A percentile compares a stretch with the other conserved stretches of the same genome.
Evolutionary conservation across 2,797 vertebrate genomes (phyloP).

Genomic region (Myotis daubentonii): DNA sequence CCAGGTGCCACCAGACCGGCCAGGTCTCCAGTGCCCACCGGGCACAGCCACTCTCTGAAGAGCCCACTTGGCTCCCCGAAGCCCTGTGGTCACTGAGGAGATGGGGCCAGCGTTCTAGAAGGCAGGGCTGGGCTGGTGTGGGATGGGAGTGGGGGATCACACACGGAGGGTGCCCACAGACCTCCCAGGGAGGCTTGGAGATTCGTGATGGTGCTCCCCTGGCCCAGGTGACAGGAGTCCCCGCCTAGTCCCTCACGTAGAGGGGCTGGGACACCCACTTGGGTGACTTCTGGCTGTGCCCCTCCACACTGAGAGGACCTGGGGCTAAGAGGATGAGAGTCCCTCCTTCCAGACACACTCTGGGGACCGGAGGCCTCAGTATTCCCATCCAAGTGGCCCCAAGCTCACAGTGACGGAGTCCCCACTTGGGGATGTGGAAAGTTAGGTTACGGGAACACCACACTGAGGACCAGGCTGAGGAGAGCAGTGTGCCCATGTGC

Average conservation of each 20-base stretch:
- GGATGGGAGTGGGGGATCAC: not conserved
- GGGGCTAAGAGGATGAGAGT: not conserved
- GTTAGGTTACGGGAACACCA: not conserved
- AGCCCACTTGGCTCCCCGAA: not conserved
- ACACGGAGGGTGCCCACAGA: not conserved
- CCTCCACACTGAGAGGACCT: no score
- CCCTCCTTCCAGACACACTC: not conserved
- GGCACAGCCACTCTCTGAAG: not conserved
- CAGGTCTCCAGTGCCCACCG: no score
- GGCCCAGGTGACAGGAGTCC: not conserved
- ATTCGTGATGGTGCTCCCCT: not conserved
- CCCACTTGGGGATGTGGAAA: not conserved
- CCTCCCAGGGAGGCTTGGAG: not conserved
- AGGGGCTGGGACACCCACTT: not conserved
- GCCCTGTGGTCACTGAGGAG: not conserved
- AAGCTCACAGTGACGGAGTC: not conserved
- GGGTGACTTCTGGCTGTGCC: not conserved
- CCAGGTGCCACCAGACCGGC: not conserved
- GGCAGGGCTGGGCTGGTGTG: not conserved
- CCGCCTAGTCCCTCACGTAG: not conserved
- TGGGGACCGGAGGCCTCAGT: not conserved
- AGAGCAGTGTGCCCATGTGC: fast-evolving
- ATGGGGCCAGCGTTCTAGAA: not conserved
- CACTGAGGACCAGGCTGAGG: not conserved
- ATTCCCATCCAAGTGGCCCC: not conserved